Conservation (phyloP, 1,140 invertebrate genomes). For the Calosoma granatense region DNA sequence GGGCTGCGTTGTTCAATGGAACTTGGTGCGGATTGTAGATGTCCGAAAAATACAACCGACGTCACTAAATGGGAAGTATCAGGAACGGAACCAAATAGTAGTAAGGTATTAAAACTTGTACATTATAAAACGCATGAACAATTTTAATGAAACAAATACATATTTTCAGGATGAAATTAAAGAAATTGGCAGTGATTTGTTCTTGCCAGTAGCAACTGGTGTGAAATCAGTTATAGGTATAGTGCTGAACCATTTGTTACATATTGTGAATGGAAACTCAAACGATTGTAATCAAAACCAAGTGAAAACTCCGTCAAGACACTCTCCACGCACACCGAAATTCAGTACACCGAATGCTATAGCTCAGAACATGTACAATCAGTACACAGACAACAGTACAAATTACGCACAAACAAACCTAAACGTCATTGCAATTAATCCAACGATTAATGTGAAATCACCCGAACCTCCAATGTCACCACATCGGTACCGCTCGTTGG, state of each 20-base stretch:
- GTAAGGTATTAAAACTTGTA: too few species aligned
- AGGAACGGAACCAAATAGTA: not conserved
- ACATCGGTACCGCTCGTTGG: not conserved
- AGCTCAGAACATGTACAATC: too few species aligned
- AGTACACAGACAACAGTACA: too few species aligned
- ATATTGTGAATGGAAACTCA: not conserved
- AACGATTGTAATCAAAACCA: not conserved
- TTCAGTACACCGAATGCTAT: too few species aligned
- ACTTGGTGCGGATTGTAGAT: not conserved
- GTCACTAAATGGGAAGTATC: not conserved
- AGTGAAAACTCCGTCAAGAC: not conserved
- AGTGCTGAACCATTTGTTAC: not conserved
- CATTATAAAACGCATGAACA: too few species aligned
- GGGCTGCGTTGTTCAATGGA: not conserved
- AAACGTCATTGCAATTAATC: not conserved
- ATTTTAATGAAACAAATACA: too few species aligned
- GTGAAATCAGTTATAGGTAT: not conserved
- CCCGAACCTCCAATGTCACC: not conserved
- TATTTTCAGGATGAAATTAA: not conserved
- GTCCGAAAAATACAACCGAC: not conserved
- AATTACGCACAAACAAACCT: too few species aligned
- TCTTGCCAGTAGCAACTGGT: not conserved
- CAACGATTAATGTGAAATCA: not conserved
- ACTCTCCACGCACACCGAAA: not conserved
- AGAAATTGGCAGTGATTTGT: not conserved